A percentile compares a stretch with the other conserved stretches of the same genome.
Evolutionary conservation across 2,888 invertebrate genomes (phyloP).

Genomic region (Allygus modestus): DNA sequence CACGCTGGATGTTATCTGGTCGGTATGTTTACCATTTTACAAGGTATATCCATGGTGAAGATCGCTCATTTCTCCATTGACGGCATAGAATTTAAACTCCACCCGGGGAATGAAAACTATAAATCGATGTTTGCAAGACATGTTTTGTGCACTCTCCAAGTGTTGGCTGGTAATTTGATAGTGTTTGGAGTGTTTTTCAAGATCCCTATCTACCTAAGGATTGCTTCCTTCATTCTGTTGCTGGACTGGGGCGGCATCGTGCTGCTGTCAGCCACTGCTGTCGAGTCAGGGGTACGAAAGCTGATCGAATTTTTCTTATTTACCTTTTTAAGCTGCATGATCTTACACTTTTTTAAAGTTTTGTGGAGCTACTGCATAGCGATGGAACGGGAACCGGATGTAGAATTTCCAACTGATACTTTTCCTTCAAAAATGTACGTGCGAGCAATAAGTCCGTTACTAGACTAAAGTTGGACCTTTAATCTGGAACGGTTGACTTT

Average conservation of each 20-base stretch:
- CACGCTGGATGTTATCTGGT: not conserved
- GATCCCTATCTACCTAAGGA: not conserved
- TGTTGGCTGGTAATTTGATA: not conserved
- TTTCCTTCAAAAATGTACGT: not conserved
- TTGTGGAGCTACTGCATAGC: slow-evolving; percentile 2
- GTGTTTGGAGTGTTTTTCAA: not conserved
- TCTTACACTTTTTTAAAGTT: slow-evolving; percentile 8
- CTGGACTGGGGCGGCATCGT: not conserved
- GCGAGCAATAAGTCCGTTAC: slow-evolving; percentile 7
- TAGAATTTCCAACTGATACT: not conserved
- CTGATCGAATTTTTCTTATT: not conserved
- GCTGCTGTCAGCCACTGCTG: not conserved
- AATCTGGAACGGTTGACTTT: too few species aligned
- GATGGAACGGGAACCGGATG: slow-evolving; percentile 8
- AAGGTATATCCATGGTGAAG: not conserved
- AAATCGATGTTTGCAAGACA: not conserved
- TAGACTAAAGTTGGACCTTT: not conserved
- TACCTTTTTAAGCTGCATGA: not conserved
- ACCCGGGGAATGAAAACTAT: not conserved
- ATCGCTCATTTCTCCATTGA: not conserved
- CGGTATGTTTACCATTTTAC: not conserved
- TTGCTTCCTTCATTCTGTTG: not conserved
- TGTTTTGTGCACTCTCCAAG: not conserved
- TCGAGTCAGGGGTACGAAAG: not conserved
- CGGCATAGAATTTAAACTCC: not conserved